Evolutionary conservation across 2,888 invertebrate species (phyloP).

Genomic region (Netelia virgata): DNA sequence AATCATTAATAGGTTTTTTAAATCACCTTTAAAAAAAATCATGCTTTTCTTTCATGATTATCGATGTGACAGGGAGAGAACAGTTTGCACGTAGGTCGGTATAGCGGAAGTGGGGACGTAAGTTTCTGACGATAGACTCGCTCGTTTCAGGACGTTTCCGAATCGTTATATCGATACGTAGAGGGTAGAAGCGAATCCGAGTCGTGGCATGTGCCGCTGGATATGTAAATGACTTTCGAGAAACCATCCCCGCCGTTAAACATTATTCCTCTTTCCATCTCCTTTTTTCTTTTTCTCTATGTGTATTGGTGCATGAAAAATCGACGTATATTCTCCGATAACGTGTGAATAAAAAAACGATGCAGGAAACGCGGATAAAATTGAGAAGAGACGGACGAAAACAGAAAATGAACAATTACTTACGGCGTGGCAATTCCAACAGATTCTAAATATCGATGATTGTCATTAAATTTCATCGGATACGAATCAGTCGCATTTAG

Average conservation of each 20-base stretch:
- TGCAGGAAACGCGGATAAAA: background rate
- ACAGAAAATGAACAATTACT: background rate
- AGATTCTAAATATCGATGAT: too few relatives aligned
- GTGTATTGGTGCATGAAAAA: constrained; percentile 12
- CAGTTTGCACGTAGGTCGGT: background rate
- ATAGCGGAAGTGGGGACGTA: constrained; percentile 26
- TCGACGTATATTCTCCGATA: constrained; percentile 5
- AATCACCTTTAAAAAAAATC: too few relatives aligned
- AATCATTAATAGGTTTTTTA: too few relatives aligned
- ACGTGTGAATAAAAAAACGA: constrained; percentile 2
- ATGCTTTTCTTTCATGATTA: background rate
- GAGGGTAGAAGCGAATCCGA: constrained; percentile 7
- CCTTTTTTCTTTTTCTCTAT: background rate
- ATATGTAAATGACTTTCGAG: constrained; percentile 29
- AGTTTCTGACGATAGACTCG: constrained; percentile 42
- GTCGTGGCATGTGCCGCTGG: background rate
- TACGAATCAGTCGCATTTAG: too few relatives aligned
- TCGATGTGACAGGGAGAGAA: background rate
- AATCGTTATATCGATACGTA: constrained; percentile 5
- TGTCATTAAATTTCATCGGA: too few relatives aligned
- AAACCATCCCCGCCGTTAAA: background rate
- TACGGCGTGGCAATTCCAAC: background rate
- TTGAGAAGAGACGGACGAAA: background rate
- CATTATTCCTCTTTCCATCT: background rate
- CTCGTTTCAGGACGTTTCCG: background rate